Evolutionary conservation across 2,797 vertebrate genomes (phyloP), one percentile per base, ranked within the genome.

Genomic region (Valencia hispanica): DNA sequence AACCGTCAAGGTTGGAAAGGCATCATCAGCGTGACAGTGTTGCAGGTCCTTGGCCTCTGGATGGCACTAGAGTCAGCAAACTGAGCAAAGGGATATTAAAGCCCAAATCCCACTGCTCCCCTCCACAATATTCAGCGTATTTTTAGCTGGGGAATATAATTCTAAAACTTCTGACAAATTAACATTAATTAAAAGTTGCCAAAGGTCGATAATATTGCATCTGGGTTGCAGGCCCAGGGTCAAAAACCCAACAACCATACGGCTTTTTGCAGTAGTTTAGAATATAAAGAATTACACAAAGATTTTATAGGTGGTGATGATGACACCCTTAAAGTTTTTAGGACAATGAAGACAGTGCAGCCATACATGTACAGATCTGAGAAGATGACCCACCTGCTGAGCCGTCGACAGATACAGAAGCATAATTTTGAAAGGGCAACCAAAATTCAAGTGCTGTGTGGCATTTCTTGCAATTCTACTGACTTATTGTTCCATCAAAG

Each of bases 41-140:
- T 78, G 79, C 79, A 74, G 84, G 73, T 45, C 4, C 80, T 39
- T 22, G 4, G 78, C 87, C 86, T 88, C 87, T 84, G 78, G 86
- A 84, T 77, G 89, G 87, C 84, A 80, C 70, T 90, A 80, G 76
- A 88, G 86, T 76, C 79, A 77, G 77, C 69, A 41, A 30, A 25
- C 45, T 1, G 51, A 73, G 22, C 32, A 47, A 36, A 73, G 9
- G 25, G 20, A 75, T 72, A 41, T 61, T 45, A 50, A 68, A 18
- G 43, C 47, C 50, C 59, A 59, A 57, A 1, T 70, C 53, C 57
- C 41, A 39, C 50, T 68, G 57, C 39, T 27, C 65, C 39, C 2
- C 12, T 43, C 14, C 0, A 68, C 5, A 68, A 45, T 43, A 17
- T 27, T n/a, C 45, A 8, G 12, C 5, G 14, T 39, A 41, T 63